A percentile compares a stretch with the other conserved stretches of the same genome.
phyloP scores from a whole-genome alignment of 2,113 vertebrate species.

The Casuarius casuarius region DNA sequence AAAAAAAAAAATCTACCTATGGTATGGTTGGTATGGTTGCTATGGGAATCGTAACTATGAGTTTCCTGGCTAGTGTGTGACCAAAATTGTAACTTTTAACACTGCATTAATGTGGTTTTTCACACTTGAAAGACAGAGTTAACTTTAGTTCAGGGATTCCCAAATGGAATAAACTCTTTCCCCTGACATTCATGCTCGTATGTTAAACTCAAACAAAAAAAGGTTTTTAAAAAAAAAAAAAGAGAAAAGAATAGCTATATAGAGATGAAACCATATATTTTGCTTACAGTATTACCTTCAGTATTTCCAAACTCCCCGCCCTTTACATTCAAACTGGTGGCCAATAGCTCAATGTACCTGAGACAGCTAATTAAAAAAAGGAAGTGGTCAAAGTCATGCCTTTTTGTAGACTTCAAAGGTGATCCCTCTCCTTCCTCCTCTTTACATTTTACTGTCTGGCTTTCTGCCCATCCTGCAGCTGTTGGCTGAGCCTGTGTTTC shows the following conservation, averaged over 20 bases:
- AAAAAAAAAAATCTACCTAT: neutral
- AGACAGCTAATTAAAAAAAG: constrained; percentile 76
- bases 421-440: constrained; percentile 73
- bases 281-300: neutral
- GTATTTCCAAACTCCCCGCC: neutral
- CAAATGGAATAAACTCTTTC: neutral
- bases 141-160: neutral
- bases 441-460: constrained; percentile 86
- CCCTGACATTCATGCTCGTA: neutral
- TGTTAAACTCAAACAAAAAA: neutral
- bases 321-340: neutral
- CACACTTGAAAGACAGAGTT: constrained; percentile 3
- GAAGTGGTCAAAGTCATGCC: constrained; percentile 83
- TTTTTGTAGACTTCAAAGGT: constrained; percentile 83
- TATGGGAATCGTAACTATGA: neutral
- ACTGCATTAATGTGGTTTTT: constrained; percentile 9
- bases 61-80: constrained; percentile 42
- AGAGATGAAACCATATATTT: neutral
- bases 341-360: constrained; percentile 67
- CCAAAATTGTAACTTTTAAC: constrained; percentile 10
- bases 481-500: constrained; percentile 69
- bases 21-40: neutral
- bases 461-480: constrained; percentile 78
- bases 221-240: neutral
- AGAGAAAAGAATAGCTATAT: neutral